Evolutionary conservation across 2,888 invertebrate species (phyloP).

Genomic region (Rugalucina vietnamica): DNA sequence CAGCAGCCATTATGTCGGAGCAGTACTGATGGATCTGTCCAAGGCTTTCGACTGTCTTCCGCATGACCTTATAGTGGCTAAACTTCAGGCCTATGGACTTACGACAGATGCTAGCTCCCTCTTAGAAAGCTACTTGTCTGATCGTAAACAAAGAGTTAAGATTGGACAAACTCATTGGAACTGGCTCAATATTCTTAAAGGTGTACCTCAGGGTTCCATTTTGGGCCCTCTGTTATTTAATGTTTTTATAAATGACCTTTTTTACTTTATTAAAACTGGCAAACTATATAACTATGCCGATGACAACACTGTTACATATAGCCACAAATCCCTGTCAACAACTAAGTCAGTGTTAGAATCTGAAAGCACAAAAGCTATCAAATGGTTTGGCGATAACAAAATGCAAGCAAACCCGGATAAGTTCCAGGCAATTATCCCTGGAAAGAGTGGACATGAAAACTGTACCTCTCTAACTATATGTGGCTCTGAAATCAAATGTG

Average conservation of each 20-base stretch:
- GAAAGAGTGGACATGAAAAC: no score
- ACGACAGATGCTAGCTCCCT: background rate
- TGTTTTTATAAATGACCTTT: conserved; percentile 43
- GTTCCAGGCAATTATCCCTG: no score
- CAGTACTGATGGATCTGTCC: background rate
- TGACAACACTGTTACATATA: no score
- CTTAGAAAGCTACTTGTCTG: conserved; percentile 13
- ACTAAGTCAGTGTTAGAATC: no score
- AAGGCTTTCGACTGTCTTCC: conserved; percentile 14
- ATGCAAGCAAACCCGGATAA: no score
- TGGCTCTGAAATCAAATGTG: no score
- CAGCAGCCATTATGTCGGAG: background rate
- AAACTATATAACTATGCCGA: no score
- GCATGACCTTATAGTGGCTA: background rate
- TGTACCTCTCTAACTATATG: no score
- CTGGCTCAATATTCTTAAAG: conserved; percentile 19
- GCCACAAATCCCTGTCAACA: no score
- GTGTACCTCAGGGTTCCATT: conserved; percentile 40
- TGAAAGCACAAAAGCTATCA: no score
- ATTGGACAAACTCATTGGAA: background rate
- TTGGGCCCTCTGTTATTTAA: conserved; percentile 35
- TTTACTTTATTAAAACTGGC: no score
- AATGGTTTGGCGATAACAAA: no score
- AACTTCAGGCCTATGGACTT: conserved; percentile 10
- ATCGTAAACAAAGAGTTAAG: background rate